A percentile compares a stretch with the other conserved stretches of the same genome.
Evolutionary conservation across 2,888 invertebrate genomes (phyloP).

Genomic region (Leucozona laternaria): DNA sequence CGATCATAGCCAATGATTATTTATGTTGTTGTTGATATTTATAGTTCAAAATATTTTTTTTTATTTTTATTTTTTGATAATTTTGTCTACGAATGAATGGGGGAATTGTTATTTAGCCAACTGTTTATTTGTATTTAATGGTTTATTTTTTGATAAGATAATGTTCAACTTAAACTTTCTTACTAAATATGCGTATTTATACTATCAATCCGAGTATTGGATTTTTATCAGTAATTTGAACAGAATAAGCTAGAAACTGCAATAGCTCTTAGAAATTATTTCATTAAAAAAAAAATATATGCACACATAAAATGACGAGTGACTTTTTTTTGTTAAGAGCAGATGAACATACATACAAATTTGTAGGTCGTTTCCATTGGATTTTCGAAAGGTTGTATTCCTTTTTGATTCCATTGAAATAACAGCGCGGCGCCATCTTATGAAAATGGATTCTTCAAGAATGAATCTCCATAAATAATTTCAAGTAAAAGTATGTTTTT

Average conservation of each 20-base stretch:
- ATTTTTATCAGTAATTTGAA: background rate
- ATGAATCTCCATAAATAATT: no score
- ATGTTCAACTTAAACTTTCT: no score
- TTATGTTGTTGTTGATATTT: background rate
- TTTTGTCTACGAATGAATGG: background rate
- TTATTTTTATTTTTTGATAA: background rate
- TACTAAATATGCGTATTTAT: background rate
- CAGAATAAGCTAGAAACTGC: background rate
- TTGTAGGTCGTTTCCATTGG: no score
- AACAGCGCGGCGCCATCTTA: no score
- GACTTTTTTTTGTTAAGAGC: no score
- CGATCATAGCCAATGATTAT: background rate
- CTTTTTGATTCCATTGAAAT: no score
- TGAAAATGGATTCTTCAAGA: no score
- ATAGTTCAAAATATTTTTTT: no score
- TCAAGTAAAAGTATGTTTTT: no score
- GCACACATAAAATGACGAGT: no score
- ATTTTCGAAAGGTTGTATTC: no score
- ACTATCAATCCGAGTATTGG: background rate
- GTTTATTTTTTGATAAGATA: conserved; percentile 1
- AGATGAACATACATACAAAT: no score
- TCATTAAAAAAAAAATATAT: background rate
- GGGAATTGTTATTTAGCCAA: background rate
- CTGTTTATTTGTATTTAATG: background rate
- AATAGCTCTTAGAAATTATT: background rate